Conservation (phyloP, 2,888 invertebrate genomes). For the Pegoplata infirma region DNA sequence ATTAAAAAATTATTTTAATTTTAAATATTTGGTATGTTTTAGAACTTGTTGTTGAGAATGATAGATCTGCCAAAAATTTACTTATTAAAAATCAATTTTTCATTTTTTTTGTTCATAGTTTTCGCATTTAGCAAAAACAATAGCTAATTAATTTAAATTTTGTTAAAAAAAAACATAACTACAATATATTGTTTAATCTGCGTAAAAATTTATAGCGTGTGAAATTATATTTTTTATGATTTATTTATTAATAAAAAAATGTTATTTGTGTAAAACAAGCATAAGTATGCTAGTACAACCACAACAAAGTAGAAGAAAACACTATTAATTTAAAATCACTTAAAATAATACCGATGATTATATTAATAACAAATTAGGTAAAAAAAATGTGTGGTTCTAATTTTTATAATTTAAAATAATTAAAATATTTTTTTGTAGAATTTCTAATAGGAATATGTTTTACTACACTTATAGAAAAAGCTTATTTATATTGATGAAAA, state of each 20-base stretch:
- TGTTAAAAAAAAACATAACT: neutral
- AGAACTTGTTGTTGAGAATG: neutral
- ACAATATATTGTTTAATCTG: neutral
- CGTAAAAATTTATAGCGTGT: neutral
- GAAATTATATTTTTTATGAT: neutral
- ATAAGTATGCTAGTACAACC: no score
- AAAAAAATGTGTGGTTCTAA: no score
- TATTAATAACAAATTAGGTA: neutral
- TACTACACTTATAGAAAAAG: no score
- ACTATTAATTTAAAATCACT: neutral
- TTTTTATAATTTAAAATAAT: no score
- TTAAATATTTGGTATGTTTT: neutral
- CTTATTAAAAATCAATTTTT: neutral
- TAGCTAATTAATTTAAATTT: neutral
- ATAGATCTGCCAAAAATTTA: neutral
- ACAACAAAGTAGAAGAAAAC: neutral
- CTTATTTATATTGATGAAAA: no score
- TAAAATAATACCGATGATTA: neutral
- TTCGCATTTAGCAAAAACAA: neutral
- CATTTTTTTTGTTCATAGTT: no score
- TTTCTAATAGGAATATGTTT: no score
- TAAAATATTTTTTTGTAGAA: no score
- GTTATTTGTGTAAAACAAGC: no score
- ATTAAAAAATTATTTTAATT: neutral
- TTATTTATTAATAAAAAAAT: neutral